Evolutionary conservation across 2,797 vertebrate genomes (phyloP).

Genomic region (Apodemus agrarius): DNA sequence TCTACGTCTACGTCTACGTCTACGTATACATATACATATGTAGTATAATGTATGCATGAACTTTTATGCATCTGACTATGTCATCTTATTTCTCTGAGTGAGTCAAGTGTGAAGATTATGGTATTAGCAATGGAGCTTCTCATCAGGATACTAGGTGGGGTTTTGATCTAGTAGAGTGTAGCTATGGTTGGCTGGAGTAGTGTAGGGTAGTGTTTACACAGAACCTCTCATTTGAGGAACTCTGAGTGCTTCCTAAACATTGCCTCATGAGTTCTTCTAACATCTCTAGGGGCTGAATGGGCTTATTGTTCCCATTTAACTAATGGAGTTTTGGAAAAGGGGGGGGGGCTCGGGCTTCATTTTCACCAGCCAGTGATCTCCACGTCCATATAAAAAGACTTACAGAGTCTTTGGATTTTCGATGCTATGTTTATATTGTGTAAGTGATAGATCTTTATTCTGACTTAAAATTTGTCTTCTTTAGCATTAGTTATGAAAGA

Average conservation of each 20-base stretch:
- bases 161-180: neutral
- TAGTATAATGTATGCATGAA: neutral
- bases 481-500: slow-evolving; percentile 29
- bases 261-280: slow-evolving; percentile 43
- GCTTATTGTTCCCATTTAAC: slow-evolving; percentile 59
- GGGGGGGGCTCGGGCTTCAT: neutral
- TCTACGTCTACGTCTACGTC: too few relatives aligned
- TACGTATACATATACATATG: too few relatives aligned
- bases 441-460: neutral
- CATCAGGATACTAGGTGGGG: neutral
- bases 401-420: neutral
- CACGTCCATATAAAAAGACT: neutral
- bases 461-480: slow-evolving; percentile 36
- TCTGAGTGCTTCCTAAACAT: slow-evolving; percentile 58
- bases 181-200: neutral
- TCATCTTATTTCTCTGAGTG: slow-evolving; percentile 26
- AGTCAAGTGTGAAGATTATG: slow-evolving; percentile 4
- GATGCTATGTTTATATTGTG: neutral
- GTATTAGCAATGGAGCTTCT: slow-evolving; percentile 3
- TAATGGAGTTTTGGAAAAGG: slow-evolving; percentile 55
- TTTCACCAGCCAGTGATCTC: neutral
- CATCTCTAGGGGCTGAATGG: slow-evolving; percentile 11
- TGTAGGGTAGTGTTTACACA: slow-evolving; percentile 54
- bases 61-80: slow-evolving; percentile 5
- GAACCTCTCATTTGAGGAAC: slow-evolving; percentile 49